Evolutionary conservation across 2,888 invertebrate genomes (phyloP).

Genomic region (Hyppa rectilinea): DNA sequence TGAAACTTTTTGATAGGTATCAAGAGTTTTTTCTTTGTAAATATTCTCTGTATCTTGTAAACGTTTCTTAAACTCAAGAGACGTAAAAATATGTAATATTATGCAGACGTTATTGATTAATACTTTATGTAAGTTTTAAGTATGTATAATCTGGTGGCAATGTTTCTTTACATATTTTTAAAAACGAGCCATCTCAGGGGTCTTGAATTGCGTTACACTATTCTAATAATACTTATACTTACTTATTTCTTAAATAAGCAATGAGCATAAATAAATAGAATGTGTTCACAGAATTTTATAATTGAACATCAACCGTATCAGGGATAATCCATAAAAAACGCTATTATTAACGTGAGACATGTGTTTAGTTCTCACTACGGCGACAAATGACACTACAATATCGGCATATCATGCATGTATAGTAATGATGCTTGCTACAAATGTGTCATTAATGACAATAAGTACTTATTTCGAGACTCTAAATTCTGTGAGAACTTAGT

Average conservation of each 20-base stretch:
- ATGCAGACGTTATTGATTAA: not conserved
- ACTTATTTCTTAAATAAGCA: not conserved
- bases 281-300: not conserved
- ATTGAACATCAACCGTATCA: not conserved
- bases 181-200: not conserved
- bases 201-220: not conserved
- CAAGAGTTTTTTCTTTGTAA: conserved; percentile 3
- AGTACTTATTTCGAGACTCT: not conserved
- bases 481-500: not conserved
- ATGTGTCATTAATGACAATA: not conserved
- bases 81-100: not conserved
- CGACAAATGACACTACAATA: conserved; percentile 7
- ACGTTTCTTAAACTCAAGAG: not conserved
- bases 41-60: not conserved
- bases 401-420: not conserved
- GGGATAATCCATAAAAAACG: conserved; percentile 22
- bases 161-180: not conserved
- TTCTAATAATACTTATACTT: not conserved
- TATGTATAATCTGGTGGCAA: conserved; percentile 5
- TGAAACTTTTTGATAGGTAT: not conserved
- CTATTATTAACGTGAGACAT: conserved; percentile 32
- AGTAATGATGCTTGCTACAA: not conserved
- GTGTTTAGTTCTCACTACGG: conserved; percentile 13
- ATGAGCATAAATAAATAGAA: not conserved
- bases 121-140: not conserved